These are phyloP conservation scores for Papilio elwesi DNA, from an alignment of 2,888 invertebrate genomes.

Conservation along the genomic window DNA sequence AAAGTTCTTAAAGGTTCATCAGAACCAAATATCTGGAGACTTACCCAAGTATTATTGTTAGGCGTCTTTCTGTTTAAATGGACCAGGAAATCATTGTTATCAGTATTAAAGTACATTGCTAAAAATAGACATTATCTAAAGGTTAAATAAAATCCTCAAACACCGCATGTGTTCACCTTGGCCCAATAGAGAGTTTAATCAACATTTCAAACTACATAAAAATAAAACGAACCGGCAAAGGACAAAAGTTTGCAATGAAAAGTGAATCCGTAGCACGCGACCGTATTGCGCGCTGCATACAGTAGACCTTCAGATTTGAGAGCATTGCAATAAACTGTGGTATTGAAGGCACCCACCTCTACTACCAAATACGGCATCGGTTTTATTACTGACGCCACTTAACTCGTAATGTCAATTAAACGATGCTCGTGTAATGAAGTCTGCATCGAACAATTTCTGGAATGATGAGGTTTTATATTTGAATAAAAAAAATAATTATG, in stretches of 20 bases:
- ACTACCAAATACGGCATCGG: conserved; percentile 18
- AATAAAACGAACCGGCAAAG: conserved; percentile 30
- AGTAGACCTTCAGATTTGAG: conserved; percentile 27
- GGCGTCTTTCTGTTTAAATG: neutral
- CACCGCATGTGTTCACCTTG: conserved; percentile 26
- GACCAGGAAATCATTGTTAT: conserved; percentile 4
- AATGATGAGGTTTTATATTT: conserved; percentile 3
- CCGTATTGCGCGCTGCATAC: conserved; percentile 14
- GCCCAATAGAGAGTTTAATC: conserved; percentile 30
- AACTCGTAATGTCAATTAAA: conserved; percentile 20
- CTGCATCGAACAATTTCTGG: neutral
- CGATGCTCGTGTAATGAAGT: conserved; percentile 18
- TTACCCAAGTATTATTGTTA: neutral
- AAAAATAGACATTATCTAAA: conserved; percentile 15
- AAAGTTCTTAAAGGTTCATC: neutral
- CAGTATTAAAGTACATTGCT: conserved; percentile 5
- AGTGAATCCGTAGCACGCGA: conserved; percentile 30
- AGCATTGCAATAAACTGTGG: conserved; percentile 23
- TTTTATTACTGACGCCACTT: conserved; percentile 21
- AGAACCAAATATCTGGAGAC: neutral
- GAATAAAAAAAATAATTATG: neutral
- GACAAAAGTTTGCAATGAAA: conserved; percentile 35
- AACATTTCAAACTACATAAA: conserved; percentile 27
- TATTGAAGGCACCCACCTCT: conserved; percentile 24
- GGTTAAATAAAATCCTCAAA: conserved; percentile 18